These are phyloP conservation scores for Notiomystis cincta DNA, from an alignment of 2,113 vertebrate genomes.

Conservation along the genomic window DNA sequence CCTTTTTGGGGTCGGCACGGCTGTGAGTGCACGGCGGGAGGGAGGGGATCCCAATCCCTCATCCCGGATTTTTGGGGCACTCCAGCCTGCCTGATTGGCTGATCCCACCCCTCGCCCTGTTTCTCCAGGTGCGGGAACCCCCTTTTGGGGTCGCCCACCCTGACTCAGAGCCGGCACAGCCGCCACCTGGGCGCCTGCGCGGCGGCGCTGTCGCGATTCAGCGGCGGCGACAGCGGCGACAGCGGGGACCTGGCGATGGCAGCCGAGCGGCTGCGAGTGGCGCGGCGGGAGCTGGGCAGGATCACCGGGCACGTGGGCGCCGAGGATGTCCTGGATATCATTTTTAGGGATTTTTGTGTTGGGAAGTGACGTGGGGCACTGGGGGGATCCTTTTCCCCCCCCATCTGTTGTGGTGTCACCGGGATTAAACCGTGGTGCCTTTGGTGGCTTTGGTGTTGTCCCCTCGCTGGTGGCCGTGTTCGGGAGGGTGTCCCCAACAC, in stretches of 20 bases:
- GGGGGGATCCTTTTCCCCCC: background rate
- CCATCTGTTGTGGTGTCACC: fast-evolving
- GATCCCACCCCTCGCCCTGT: no score
- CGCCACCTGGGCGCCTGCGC: slow-evolving; percentile 79
- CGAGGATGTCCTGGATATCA: slow-evolving; percentile 86
- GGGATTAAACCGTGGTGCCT: slow-evolving; percentile 27
- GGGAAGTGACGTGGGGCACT: slow-evolving; percentile 75
- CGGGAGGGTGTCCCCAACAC: background rate
- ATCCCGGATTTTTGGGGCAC: no score
- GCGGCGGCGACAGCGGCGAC: background rate
- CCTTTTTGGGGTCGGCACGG: no score
- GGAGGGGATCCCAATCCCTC: no score
- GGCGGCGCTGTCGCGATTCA: slow-evolving; percentile 71
- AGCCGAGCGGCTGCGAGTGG: slow-evolving; percentile 82
- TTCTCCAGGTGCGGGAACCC: slow-evolving; percentile 81
- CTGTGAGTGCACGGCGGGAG: no score
- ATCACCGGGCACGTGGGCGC: slow-evolving; percentile 85
- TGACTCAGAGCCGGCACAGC: slow-evolving; percentile 77
- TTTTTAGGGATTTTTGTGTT: slow-evolving; percentile 94
- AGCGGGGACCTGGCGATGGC: slow-evolving; percentile 84
- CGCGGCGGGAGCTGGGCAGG: slow-evolving; percentile 79
- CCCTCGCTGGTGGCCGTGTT: background rate
- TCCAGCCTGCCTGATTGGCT: no score
- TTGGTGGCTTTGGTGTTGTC: background rate
- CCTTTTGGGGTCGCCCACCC: slow-evolving; percentile 69